Base-by-base conservation (phyloP, 2,113 vertebrate species). In the Dasypus novemcinctus region DNA sequence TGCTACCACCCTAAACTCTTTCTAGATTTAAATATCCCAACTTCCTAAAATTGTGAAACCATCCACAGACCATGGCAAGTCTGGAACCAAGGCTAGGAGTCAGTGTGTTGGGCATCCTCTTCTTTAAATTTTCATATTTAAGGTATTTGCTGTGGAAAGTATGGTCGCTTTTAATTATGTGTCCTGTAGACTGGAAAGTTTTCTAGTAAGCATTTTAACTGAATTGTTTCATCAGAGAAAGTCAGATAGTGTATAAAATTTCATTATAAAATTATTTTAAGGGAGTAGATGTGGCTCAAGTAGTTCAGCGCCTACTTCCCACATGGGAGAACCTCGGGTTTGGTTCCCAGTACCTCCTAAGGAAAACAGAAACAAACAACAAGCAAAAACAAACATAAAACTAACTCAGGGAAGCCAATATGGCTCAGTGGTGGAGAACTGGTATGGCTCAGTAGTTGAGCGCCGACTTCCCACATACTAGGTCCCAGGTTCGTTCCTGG, bases 111-210 rank as follows among this genome's bases (percentile, higher is more conserved):
- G 18, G 59, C 4, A 43, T 86, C 61, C 11, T 68, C 43, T 66
- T 46, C 43, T 71, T 83, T 87, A 59, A 84, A 46, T 25, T 87
- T 95, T 91, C 80, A 75, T 83, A 78, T 57, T 94, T 78, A 86
- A 25, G 68, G 49, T 68, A 25, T 36, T 88, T 90, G 4, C 27
- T 52, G 38, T 23, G 33, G 61, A 79, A 79, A 95, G 69, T 49
- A 9, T 7, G 46, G 2, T 20, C 83, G 27, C 29, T 85, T 86
- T 87, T n/a, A 63, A 87, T 78, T 80, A 81, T 81, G 15, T 29
- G 18, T 68, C 49, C 57, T 82, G 0, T 90, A 57, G 63, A 78
- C 11, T 72, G 29, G 29, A 57, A 66, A 29, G 43, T 84, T 92
- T 59, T 80, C 74, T 71, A 64, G 43, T 92, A 27, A 31, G 8